Conservation (phyloP, 2,113 vertebrate genomes). For the Leuciscus idus region DNA sequence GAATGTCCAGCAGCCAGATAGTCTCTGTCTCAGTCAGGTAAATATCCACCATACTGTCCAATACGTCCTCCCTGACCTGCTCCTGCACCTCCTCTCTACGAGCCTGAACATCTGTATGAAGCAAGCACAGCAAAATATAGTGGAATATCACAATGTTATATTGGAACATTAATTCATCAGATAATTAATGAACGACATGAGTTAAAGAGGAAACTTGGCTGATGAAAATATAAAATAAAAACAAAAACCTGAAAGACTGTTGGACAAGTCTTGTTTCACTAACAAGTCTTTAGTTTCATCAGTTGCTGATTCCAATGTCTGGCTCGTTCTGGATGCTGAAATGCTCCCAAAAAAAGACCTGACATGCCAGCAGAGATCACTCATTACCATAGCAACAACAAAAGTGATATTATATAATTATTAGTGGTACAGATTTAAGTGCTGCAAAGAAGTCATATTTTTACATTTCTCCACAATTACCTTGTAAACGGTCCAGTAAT, state of each 20-base stretch:
- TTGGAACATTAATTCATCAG: neutral
- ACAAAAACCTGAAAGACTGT: constrained; percentile 73
- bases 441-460: neutral
- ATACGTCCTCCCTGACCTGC: constrained; percentile 71
- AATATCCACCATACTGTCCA: constrained; percentile 74
- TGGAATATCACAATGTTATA: neutral
- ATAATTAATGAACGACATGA: neutral
- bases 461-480: constrained; percentile 63
- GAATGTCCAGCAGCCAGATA: constrained; percentile 79
- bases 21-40: constrained; percentile 81
- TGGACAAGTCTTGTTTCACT: constrained; percentile 63
- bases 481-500: constrained; percentile 76
- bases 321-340: constrained; percentile 73
- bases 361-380: constrained; percentile 16
- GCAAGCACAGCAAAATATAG: neutral
- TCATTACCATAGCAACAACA: neutral
- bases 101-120: constrained; percentile 68
- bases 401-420: neutral
- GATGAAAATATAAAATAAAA: neutral
- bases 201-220: neutral
- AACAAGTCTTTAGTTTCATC: constrained; percentile 76
- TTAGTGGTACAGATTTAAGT: neutral
- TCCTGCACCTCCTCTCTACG: constrained; percentile 66
- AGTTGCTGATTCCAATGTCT: constrained; percentile 62
- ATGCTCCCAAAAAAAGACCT: constrained; percentile 81